Conservation (phyloP, 2,888 invertebrate species). For the Stenotaenia linearis region DNA sequence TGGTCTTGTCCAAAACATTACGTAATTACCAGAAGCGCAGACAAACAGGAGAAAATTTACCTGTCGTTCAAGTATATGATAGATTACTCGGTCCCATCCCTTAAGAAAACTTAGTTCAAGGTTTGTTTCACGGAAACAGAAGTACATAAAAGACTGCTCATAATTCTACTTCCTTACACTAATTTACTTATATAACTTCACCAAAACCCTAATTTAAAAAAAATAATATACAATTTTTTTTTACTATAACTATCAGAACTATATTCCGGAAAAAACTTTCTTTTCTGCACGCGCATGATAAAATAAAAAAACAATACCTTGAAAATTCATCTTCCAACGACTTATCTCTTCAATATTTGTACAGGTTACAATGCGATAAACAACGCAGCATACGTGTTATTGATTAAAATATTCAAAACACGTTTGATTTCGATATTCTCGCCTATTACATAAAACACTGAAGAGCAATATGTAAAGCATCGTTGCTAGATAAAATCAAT, state of each 20-base stretch:
- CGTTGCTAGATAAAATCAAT: neutral
- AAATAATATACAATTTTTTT: neutral
- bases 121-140: neutral
- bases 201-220: neutral
- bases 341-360: no score
- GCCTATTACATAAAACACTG: neutral
- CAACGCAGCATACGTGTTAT: neutral
- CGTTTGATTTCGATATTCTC: neutral
- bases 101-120: neutral
- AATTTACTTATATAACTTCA: neutral
- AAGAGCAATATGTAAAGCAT: neutral
- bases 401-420: neutral
- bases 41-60: neutral
- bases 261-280: no score
- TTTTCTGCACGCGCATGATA: no score
- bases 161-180: neutral
- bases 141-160: neutral
- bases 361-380: no score
- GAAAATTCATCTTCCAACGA: neutral
- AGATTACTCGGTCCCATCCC: conserved; percentile 10
- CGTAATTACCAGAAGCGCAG: neutral
- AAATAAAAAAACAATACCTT: neutral
- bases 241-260: neutral
- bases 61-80: neutral
- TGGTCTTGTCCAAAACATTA: neutral